Evolutionary conservation across 1,140 invertebrate species (phyloP), one percentile per base, ranked within the genome.

Genomic region (Leptinotarsa texana): DNA sequence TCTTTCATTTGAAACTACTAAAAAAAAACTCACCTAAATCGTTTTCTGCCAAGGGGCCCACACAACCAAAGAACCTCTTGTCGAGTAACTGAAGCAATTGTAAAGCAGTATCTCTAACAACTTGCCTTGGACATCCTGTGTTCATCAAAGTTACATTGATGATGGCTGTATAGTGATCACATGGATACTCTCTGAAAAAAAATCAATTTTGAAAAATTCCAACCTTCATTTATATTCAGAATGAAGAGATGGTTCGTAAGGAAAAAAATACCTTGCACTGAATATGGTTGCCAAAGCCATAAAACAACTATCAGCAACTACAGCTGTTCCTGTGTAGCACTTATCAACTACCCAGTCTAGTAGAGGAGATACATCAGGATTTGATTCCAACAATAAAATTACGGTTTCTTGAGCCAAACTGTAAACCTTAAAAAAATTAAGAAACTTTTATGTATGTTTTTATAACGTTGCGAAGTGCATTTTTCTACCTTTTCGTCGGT

Each of bases 301-400:
- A 84, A 99, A 99, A 84, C 97, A 99, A 1, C 95, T 94, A 85
- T 98, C 96, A 8, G 97, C 96, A 22, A 99, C 95, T 75, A 94
- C 90, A 11, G 93, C 91, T 5, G 91, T 86, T 4, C 96, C 96
- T 0, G 96, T 99, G 83, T 98, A 99, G 86, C 98, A 99, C 68
- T 96, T 91, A 87, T 98, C 96, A 22, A 99, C 96, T 1, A 97
- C 93, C 97, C 97, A 99, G 86, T 99, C 98, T 6, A 99, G 87
- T 17, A 99, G 86, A 3, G 94, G 90, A 0, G 96, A 95, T 72
- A 94, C 93, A 84, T 99, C 97, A 1, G 97, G 94, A 88, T 99
- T 99, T 78, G 95, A 96, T 86, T 99, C 97, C 65, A 99, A 86
- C 27, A 99, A 86, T 47, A 98, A 86, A 2, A 98, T 94, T 11